These are phyloP conservation scores for Nomada fucata DNA, from an alignment of 2,888 invertebrate species.

Conservation along the genomic window DNA sequence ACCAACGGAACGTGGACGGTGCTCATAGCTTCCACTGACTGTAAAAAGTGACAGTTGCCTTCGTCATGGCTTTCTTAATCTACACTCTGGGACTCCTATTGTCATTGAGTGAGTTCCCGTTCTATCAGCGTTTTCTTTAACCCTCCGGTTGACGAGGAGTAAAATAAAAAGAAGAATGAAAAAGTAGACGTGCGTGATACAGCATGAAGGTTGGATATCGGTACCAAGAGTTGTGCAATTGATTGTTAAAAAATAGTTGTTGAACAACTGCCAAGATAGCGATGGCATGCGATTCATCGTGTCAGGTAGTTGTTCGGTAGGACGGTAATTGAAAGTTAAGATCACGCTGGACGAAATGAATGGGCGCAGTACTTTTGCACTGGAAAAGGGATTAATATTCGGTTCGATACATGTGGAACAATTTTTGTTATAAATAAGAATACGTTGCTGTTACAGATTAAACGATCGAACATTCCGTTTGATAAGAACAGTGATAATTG, in stretches of 20 bases:
- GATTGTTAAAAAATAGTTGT: not conserved
- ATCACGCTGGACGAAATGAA: too few species aligned
- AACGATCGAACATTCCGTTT: not conserved
- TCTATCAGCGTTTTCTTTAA: not conserved
- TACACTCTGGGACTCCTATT: slow-evolving; percentile 44
- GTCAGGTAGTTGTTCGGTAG: too few species aligned
- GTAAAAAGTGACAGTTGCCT: slow-evolving; percentile 41
- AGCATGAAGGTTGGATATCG: not conserved
- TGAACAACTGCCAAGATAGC: not conserved
- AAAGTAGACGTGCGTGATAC: not conserved
- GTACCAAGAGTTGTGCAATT: not conserved
- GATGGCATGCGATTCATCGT: too few species aligned
- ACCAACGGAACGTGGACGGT: slow-evolving; percentile 14
- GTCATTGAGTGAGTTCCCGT: slow-evolving; percentile 50
- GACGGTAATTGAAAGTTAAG: too few species aligned
- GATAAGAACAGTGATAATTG: slow-evolving; percentile 1
- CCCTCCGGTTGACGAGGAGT: not conserved
- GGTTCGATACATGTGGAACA: not conserved
- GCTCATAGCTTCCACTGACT: slow-evolving; percentile 1
- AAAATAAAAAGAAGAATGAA: not conserved
- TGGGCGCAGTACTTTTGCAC: too few species aligned
- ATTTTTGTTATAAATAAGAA: not conserved
- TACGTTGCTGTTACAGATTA: too few species aligned
- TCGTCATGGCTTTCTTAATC: slow-evolving; percentile 51
- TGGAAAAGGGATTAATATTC: too few species aligned